Percentiles rank a stretch among this genome's conserved stretches.
Conservation (phyloP, 2,888 invertebrate genomes). For the Clunio marinus region DNA sequence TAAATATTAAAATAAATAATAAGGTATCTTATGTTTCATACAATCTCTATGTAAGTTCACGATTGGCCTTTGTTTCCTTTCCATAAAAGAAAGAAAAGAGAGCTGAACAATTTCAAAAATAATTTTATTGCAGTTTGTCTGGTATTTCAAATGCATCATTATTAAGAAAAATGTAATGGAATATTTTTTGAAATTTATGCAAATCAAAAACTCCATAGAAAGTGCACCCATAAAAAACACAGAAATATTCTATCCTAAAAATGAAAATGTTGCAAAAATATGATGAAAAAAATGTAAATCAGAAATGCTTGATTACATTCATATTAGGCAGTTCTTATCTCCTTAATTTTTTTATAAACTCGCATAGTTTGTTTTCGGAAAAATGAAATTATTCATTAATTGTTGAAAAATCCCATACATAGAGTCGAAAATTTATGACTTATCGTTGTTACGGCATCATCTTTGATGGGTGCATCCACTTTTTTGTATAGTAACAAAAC, state of each 20-base stretch:
- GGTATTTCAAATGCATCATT: too few species aligned
- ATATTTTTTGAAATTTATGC: conserved; percentile 9
- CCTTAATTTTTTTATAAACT: too few species aligned
- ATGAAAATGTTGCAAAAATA: background rate
- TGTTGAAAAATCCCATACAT: too few species aligned
- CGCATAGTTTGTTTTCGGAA: background rate
- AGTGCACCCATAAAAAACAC: background rate
- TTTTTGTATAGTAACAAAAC: conserved; percentile 90
- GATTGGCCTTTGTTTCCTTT: too few species aligned
- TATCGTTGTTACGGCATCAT: conserved; percentile 60
- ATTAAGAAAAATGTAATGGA: too few species aligned
- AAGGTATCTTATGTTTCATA: background rate
- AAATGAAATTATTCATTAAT: background rate
- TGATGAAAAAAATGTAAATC: too few species aligned
- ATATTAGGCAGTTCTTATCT: too few species aligned
- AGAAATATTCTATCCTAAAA: background rate
- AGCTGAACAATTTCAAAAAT: too few species aligned
- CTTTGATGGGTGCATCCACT: conserved; percentile 82
- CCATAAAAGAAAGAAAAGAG: too few species aligned
- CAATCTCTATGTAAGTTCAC: conserved; percentile 35
- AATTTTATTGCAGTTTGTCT: too few species aligned
- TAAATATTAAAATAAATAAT: conserved; percentile 9
- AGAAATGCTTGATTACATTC: too few species aligned
- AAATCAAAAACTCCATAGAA: conserved; percentile 36
- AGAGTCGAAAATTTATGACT: background rate